These are phyloP conservation scores for Arnoldichthys spilopterus DNA, from an alignment of 2,797 vertebrate species.

Conservation along the genomic window DNA sequence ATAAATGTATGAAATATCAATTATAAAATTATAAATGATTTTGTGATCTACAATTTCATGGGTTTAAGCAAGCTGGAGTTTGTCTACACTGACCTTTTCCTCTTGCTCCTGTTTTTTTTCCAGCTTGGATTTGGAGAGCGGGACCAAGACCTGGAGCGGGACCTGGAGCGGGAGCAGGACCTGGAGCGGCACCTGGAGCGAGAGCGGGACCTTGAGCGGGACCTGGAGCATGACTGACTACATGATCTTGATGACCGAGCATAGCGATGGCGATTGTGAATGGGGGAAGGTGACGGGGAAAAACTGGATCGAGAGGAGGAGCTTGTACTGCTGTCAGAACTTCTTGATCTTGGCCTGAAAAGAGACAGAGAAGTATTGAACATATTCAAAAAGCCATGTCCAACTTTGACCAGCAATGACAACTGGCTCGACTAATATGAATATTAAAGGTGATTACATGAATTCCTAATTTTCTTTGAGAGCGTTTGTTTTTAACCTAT, in stretches of 20 bases:
- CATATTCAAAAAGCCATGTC: not conserved
- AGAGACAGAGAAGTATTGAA: not conserved
- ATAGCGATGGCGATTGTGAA: slow-evolving; percentile 62
- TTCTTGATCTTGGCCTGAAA: slow-evolving; percentile 71
- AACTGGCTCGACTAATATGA: no score
- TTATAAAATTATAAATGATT: no score
- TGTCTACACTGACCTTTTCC: slow-evolving; percentile 36
- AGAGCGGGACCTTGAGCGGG: slow-evolving; percentile 26
- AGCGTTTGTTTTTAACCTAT: no score
- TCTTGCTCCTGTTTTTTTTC: slow-evolving; percentile 23
- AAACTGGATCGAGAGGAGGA: slow-evolving; percentile 81
- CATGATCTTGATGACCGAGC: slow-evolving; percentile 73
- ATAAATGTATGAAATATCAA: no score
- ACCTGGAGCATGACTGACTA: slow-evolving; percentile 60
- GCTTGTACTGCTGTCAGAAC: slow-evolving; percentile 73
- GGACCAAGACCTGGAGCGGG: slow-evolving; percentile 48
- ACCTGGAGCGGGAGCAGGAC: slow-evolving; percentile 7
- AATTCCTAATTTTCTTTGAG: not conserved
- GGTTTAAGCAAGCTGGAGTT: not conserved
- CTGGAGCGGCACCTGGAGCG: slow-evolving; percentile 55
- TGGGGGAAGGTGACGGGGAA: slow-evolving; percentile 76
- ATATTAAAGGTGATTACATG: no score
- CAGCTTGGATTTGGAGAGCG: slow-evolving; percentile 47
- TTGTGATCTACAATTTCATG: no score
- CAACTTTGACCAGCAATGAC: no score